These are phyloP conservation scores for Brachyhypopomus occidentalis DNA, from an alignment of 2,113 vertebrate species.

Conservation along the genomic window DNA sequence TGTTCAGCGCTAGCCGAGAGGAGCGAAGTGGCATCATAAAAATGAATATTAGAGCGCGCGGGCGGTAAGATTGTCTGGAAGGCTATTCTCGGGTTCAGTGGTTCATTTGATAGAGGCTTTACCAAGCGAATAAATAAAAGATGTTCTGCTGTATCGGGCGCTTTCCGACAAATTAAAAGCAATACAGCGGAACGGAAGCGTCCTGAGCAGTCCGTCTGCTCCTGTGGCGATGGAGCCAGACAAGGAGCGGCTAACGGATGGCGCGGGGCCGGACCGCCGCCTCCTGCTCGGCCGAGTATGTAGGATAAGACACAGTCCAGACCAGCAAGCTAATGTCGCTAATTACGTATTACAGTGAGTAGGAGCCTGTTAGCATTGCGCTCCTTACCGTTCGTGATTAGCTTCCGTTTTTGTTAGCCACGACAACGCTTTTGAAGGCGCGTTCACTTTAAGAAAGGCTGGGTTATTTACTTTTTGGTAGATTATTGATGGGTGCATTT, in stretches of 20 bases:
- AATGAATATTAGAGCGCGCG: constrained; percentile 42
- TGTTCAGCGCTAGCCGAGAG: constrained; percentile 2
- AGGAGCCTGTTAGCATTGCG: not conserved
- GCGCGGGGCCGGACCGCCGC: not conserved
- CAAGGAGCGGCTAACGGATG: constrained; percentile 18
- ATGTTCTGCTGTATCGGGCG: constrained; percentile 62
- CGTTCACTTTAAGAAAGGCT: constrained; percentile 8
- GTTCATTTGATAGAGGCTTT: constrained; percentile 59
- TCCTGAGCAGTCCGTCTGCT: constrained; percentile 30
- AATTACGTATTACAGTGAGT: not conserved
- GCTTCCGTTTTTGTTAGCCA: not conserved
- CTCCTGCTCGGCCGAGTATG: not conserved
- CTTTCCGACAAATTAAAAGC: constrained; percentile 63
- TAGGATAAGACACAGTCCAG: not conserved
- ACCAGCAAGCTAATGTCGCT: not conserved
- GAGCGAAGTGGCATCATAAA: constrained; percentile 34
- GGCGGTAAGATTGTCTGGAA: constrained; percentile 41
- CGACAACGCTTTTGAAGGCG: not conserved
- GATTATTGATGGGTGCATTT: constrained; percentile 31
- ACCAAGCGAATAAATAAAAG: constrained; percentile 63
- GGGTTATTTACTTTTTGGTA: not conserved
- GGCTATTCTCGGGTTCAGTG: constrained; percentile 58
- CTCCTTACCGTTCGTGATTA: constrained; percentile 1
- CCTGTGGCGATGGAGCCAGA: not conserved
- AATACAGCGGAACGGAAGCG: constrained; percentile 57